Base-by-base conservation (phyloP, 2,113 vertebrate species). In the Tachycineta bicolor region DNA sequence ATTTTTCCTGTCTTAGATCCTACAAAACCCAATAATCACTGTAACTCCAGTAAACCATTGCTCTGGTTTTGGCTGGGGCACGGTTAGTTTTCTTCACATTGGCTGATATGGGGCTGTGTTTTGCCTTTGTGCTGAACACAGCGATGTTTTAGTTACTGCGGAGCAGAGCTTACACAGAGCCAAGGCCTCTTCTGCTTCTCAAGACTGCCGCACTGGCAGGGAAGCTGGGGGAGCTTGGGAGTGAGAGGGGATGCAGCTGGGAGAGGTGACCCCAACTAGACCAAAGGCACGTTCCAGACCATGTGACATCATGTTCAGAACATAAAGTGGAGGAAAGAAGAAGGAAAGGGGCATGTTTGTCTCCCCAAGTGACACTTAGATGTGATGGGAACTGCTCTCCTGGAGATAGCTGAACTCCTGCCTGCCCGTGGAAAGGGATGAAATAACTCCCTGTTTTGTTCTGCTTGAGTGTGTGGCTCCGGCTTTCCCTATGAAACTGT, bases 291-390 rank as follows among this genome's bases (percentile, higher is more conserved):
- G 6, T 29, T 82, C 60, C 87, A 82, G 20, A 67, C 46, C n/a
- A 3, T 4, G 3, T 1, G 16, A 9, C 20, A 39, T 7, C 39
- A 5, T 6, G 11, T 2, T 8, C 53, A 46, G 10, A 14, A 20
- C 4, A 26, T 1, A 29, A 75, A 53, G 24, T 6, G n/a, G 5
- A 29, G 20, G 53, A 6, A 52, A 52, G 60, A 65, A 65, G 52
- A 34, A n/a, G 26, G 34, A 58, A 71, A 4, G 43, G 29, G 15
- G 8, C 12, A 29, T 3, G 12, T 11, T n/a, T 71, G 58, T 29
- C 33, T 46, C n/a, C 16, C 19, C 28, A 19, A 21, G 46, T n/a
- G 29, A 53, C 69, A 16, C 12, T 11, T 37, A 7, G 11, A 8
- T 6, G 25, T 11, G 33, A 15, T 13, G 44, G 37, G 22, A 8